Evolutionary conservation across 2,113 vertebrate species (phyloP), one percentile per base, ranked within the genome.

Genomic region (Vimba vimba): DNA sequence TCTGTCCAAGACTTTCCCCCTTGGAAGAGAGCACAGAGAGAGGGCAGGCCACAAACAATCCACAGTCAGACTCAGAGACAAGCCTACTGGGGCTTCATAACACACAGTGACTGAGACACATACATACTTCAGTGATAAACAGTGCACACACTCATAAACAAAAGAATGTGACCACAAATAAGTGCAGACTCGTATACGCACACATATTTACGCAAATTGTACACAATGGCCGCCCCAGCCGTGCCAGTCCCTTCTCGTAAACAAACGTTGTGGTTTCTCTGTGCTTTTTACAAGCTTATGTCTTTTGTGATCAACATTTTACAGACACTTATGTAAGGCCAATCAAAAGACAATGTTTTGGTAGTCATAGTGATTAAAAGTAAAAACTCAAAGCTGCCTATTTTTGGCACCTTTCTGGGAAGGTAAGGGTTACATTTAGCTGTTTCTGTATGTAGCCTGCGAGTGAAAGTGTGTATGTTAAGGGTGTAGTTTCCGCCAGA

Each of bases 1-100:
- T 85, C 88, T 7, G 92, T 95, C 95, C 94, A 95, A 95, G 91
- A 91, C 94, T 90, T 94, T 94, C 93, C 92, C 94, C 90, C 88
- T 91, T 91, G 86, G 88, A 92, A 92, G 94, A 92, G 92, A 89
- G 55, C 77, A 66, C 43, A 76, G 82, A 85, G 88, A 91, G 88
- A 91, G 91, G 93, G 89, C 91, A 91, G 89, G 89, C 82, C 80
- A 68, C 85, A 64, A 78, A 86, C 89, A 86, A 84, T 88, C 87
- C 90, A 90, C 8, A 78, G 90, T 88, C 87, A 83, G 84, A 87
- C 82, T 88, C 87, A 83, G 84, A 87, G 83, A 90, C 86, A 88
- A 82, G 84, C 85, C 89, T 76, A 17, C 21, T 87, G 60, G 84
- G 75, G 69, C 59, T 75, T 82, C 75, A 57, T 57, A 86, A 89